Evolutionary conservation across 2,888 invertebrate genomes (phyloP).

Genomic region (Neoscelio sp.): DNA sequence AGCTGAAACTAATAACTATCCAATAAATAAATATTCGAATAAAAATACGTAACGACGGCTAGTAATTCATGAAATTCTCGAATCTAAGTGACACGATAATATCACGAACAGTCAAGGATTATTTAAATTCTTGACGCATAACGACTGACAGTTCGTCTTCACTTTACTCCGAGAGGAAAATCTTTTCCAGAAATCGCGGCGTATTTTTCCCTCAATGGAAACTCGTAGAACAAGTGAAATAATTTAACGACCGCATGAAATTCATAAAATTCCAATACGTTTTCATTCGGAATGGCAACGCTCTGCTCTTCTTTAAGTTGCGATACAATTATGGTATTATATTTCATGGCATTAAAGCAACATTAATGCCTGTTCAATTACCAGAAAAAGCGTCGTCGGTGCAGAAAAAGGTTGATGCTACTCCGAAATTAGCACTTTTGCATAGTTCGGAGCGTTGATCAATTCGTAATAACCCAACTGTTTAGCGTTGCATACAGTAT

Average conservation of each 20-base stretch:
- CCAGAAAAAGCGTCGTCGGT: conserved; percentile 1
- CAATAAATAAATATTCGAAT: no score
- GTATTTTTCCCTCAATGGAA: not conserved
- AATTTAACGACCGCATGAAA: conserved; percentile 22
- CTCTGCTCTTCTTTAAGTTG: no score
- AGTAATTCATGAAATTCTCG: no score
- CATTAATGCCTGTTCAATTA: not conserved
- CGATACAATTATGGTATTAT: conserved; percentile 34
- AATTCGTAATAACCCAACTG: not conserved
- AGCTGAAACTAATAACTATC: no score
- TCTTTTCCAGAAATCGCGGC: not conserved
- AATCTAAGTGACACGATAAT: no score
- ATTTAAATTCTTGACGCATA: not conserved
- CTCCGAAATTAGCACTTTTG: not conserved
- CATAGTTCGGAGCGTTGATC: not conserved
- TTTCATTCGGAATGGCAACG: conserved; percentile 4
- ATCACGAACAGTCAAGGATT: not conserved
- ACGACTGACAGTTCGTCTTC: no score
- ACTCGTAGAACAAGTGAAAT: not conserved
- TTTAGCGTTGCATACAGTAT: conserved; percentile 1
- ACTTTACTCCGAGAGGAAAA: not conserved
- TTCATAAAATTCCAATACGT: conserved; percentile 8
- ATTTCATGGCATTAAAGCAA: conserved; percentile 23
- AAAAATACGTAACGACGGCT: no score
- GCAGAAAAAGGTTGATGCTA: not conserved